A percentile compares a stretch with the other conserved stretches of the same genome.
Conservation (phyloP, 2,888 invertebrate genomes). For the Diplolepis rosae region DNA sequence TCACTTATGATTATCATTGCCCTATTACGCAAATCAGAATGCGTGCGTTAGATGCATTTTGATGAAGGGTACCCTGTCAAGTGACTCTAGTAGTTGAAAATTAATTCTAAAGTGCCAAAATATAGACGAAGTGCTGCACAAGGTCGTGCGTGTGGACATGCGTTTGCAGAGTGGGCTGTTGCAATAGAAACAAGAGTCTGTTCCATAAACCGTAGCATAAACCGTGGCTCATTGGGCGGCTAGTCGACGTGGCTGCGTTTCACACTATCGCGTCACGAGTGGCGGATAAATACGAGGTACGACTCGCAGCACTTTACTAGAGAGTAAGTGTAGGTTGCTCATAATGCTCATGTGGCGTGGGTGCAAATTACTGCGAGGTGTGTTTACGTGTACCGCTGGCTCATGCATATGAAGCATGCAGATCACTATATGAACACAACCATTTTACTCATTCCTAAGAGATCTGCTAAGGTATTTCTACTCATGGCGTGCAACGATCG, state of each 20-base stretch:
- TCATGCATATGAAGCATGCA: slow-evolving; percentile 4
- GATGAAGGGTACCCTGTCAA: neutral
- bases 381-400: slow-evolving; percentile 9
- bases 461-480: neutral
- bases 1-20: too few species aligned
- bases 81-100: slow-evolving; percentile 29
- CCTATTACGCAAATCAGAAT: neutral
- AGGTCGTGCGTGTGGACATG: slow-evolving; percentile 15
- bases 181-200: slow-evolving; percentile 34
- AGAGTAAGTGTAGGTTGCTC: slow-evolving; percentile 20
- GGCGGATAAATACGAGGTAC: slow-evolving; percentile 35
- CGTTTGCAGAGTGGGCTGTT: slow-evolving; percentile 35
- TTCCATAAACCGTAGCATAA: slow-evolving; percentile 51
- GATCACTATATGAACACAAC: neutral
- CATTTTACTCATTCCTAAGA: neutral
- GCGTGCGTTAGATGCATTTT: slow-evolving; percentile 15
- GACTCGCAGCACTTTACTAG: slow-evolving; percentile 29
- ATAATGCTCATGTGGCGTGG: slow-evolving; percentile 26
- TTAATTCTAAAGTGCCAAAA: slow-evolving; percentile 47
- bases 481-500: neutral
- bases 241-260: slow-evolving; percentile 39
- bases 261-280: slow-evolving; percentile 40
- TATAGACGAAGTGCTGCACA: slow-evolving; percentile 36
- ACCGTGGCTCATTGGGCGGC: slow-evolving; percentile 45
- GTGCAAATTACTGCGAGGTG: slow-evolving; percentile 18